phyloP scores from a whole-genome alignment of 30 jellyfish, hydroid and myxozoan species.

The Turritopsis dohrnii region DNA sequence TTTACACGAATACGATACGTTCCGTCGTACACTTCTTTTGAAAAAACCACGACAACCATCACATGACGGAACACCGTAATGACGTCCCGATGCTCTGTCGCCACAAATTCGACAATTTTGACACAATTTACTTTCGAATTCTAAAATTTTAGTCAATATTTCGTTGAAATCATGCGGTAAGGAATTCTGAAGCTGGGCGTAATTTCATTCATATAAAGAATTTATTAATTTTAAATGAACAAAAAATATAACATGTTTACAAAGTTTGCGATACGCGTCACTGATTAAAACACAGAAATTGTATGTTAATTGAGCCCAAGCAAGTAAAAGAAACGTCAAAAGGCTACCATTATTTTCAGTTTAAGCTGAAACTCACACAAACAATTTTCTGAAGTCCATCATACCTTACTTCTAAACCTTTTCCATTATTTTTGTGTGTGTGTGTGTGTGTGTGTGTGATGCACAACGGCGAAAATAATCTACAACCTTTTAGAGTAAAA shows the following conservation, averaged over 20 bases:
- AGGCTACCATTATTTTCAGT: not conserved
- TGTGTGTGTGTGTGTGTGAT: too few relatives aligned
- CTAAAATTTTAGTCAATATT: not conserved
- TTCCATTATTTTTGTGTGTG: too few relatives aligned
- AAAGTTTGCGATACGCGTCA: not conserved
- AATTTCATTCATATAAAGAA: not conserved
- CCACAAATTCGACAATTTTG: slow-evolving; percentile 73
- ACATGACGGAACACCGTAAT: slow-evolving; percentile 90
- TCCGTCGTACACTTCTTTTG: slow-evolving; percentile 87
- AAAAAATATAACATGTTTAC: not conserved
- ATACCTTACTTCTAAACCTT: too few relatives aligned
- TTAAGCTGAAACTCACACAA: not conserved
- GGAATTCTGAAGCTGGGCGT: not conserved
- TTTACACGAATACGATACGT: slow-evolving; percentile 66
- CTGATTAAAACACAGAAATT: not conserved
- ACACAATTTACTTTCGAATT: slow-evolving; percentile 24
- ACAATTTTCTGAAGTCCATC: not conserved
- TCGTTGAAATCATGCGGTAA: not conserved
- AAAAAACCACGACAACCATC: slow-evolving; percentile 99
- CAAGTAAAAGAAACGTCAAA: not conserved
- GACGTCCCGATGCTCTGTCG: slow-evolving; percentile 98
- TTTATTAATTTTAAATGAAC: not conserved
- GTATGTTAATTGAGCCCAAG: not conserved
- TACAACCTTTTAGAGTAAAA: too few relatives aligned
- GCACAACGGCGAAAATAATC: too few relatives aligned